Evolutionary conservation across 2,888 invertebrate genomes (phyloP).

Genomic region (Strigamia maritima): DNA sequence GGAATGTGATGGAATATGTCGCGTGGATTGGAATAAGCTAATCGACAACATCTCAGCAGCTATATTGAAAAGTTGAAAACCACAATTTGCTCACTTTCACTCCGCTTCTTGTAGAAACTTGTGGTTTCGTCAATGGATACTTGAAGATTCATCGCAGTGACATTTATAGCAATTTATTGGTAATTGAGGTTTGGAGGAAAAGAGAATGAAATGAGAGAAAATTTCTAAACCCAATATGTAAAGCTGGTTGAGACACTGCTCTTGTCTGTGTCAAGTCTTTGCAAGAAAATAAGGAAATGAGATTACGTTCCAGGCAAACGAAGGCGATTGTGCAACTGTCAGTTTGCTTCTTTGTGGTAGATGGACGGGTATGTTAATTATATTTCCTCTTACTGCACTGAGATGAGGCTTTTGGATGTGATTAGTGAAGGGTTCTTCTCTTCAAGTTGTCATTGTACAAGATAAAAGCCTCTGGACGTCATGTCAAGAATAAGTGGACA

Average conservation of each 20-base stretch:
- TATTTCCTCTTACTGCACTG: not conserved
- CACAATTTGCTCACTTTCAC: slow-evolving; percentile 2
- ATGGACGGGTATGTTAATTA: slow-evolving; percentile 2
- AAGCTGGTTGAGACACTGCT: not conserved
- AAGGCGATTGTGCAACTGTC: not conserved
- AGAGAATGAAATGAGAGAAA: not conserved
- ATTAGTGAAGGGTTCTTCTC: not conserved
- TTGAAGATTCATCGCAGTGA: not conserved
- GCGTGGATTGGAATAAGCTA: not conserved
- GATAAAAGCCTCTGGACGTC: not conserved
- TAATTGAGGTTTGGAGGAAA: slow-evolving; percentile 5
- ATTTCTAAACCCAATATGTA: not conserved
- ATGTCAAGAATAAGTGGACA: not conserved
- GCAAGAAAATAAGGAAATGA: not conserved
- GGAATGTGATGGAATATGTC: slow-evolving; percentile 15
- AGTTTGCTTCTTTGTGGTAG: not conserved
- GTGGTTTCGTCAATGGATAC: slow-evolving; percentile 10
- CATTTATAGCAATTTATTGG: slow-evolving; percentile 3
- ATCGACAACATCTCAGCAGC: not conserved
- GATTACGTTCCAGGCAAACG: slow-evolving; percentile 5
- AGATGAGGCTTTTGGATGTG: not conserved
- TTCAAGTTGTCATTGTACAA: not conserved
- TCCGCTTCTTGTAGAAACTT: not conserved
- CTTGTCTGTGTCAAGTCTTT: not conserved
- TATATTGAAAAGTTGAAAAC: slow-evolving; percentile 1